These are phyloP conservation scores for Dascyllus trimaculatus DNA, from an alignment of 2,113 vertebrate species.

Conservation along the genomic window DNA sequence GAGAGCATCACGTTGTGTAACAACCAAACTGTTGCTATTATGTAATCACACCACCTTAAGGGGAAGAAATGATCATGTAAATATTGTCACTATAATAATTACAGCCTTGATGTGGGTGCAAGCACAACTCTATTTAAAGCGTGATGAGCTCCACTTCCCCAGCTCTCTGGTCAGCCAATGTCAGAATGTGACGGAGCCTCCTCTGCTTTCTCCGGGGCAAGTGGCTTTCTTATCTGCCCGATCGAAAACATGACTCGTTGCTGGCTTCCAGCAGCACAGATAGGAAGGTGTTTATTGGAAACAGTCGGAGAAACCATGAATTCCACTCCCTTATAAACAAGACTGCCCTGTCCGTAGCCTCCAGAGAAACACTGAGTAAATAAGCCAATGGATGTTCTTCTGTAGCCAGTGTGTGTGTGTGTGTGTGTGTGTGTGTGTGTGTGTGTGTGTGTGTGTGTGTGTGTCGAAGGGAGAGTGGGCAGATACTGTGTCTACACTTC, in stretches of 20 bases:
- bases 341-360: constrained; percentile 33
- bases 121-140: constrained; percentile 1
- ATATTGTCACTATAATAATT: constrained; percentile 36
- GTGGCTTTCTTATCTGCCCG: constrained; percentile 53
- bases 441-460: constrained; percentile 27
- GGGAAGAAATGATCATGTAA: constrained; percentile 30
- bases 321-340: constrained; percentile 64
- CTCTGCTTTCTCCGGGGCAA: constrained; percentile 41
- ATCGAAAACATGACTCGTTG: constrained; percentile 63
- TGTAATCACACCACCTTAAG: constrained; percentile 21
- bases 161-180: constrained; percentile 23
- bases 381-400: constrained; percentile 60
- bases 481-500: constrained; percentile 25
- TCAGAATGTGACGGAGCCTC: constrained; percentile 25
- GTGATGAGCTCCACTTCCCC: background rate
- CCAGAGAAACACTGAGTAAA: constrained; percentile 70
- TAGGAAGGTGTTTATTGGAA: constrained; percentile 71
- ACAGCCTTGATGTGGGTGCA: background rate
- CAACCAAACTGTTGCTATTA: constrained; percentile 34
- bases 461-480: constrained; percentile 17
- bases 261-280: constrained; percentile 60
- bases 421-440: constrained; percentile 5
- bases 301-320: constrained; percentile 49
- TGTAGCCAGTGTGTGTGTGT: constrained; percentile 2
- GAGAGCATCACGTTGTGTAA: constrained; percentile 43